Evolutionary conservation across 2,797 vertebrate genomes (phyloP).

Genomic region (Philypnodon macrostomus): DNA sequence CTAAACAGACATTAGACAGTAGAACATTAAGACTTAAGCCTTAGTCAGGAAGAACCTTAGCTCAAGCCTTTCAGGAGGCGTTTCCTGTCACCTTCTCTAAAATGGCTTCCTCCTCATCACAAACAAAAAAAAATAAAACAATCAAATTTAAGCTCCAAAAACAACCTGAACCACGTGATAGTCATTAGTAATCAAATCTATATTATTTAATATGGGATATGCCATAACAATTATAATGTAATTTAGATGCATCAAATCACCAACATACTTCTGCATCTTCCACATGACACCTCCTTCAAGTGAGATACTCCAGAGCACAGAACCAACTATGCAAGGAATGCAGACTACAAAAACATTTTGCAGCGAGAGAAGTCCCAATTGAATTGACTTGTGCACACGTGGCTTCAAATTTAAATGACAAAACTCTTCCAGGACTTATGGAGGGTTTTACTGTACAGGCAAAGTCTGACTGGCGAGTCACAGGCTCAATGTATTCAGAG

Average conservation of each 20-base stretch:
- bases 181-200: too few species aligned
- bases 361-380: constrained; percentile 16
- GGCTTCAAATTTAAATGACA: constrained; percentile 13
- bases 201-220: too few species aligned
- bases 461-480: too few species aligned
- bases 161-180: not conserved
- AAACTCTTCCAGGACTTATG: constrained; percentile 8
- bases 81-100: constrained; percentile 61
- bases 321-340: constrained; percentile 55
- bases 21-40: constrained; percentile 21
- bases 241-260: constrained; percentile 28
- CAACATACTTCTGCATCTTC: constrained; percentile 27
- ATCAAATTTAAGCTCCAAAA: constrained; percentile 7
- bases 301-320: constrained; percentile 22
- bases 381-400: constrained; percentile 3
- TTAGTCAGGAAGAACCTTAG: constrained; percentile 59
- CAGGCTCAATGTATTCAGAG: too few species aligned
- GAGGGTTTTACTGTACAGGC: constrained; percentile 5
- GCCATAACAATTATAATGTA: constrained; percentile 37
- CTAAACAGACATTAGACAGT: not conserved
- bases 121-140: constrained; percentile 18
- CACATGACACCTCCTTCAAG: constrained; percentile 33
- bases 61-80: constrained; percentile 58
- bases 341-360: constrained; percentile 24
- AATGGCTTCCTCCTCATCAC: constrained; percentile 55